These are phyloP conservation scores for Clarias pachynema DNA, from an alignment of 2,797 vertebrate genomes.

Conservation along the genomic window DNA sequence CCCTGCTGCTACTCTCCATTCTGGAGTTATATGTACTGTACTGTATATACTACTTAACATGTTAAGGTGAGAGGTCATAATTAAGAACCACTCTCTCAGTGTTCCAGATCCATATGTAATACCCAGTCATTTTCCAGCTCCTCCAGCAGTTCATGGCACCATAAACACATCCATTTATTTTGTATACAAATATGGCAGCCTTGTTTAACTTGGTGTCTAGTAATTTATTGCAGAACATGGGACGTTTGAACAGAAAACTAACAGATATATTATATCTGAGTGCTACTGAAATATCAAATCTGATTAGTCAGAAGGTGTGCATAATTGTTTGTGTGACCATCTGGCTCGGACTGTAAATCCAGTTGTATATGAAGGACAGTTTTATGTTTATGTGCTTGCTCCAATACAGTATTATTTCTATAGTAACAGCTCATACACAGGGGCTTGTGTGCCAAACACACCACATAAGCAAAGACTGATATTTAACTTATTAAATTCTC, in stretches of 20 bases:
- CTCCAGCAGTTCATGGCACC: conserved; percentile 64
- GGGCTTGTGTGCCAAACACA: background rate
- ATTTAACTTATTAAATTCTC: background rate
- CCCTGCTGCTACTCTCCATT: conserved; percentile 22
- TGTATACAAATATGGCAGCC: conserved; percentile 76
- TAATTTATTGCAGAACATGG: conserved; percentile 61
- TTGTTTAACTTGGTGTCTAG: conserved; percentile 70
- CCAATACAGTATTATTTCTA: background rate
- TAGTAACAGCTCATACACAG: background rate
- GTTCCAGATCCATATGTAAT: conserved; percentile 69
- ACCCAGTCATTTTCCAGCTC: conserved; percentile 73
- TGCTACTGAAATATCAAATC: background rate
- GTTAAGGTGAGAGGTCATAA: conserved; percentile 60
- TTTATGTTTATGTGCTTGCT: background rate
- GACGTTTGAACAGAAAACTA: conserved; percentile 8
- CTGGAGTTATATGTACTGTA: background rate
- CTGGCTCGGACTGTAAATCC: background rate
- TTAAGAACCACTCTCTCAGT: conserved; percentile 64
- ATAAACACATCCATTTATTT: conserved; percentile 77
- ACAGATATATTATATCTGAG: background rate
- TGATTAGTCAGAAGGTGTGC: background rate
- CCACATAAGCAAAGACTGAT: background rate
- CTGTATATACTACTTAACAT: background rate
- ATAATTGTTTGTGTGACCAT: background rate
- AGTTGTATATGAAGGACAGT: background rate